These are phyloP conservation scores for Chironomus striatipennis DNA, from an alignment of 1,140 invertebrate species.

Conservation along the genomic window DNA sequence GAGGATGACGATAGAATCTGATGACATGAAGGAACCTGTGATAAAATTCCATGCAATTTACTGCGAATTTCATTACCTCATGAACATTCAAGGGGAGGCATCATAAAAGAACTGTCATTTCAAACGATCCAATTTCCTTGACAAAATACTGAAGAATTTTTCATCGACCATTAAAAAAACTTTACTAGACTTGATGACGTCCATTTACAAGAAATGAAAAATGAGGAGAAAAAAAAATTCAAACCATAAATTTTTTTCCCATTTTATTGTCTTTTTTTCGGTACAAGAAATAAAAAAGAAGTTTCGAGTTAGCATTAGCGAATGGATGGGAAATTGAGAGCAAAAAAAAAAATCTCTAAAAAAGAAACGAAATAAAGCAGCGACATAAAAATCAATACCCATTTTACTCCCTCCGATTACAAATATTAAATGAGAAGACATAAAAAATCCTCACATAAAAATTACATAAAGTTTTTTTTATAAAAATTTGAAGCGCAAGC, in stretches of 20 bases:
- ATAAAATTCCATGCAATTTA: no score
- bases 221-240: no score
- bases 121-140: no score
- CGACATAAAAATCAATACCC: slow-evolving; percentile 20
- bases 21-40: no score
- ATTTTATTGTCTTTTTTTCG: not conserved
- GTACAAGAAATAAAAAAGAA: not conserved
- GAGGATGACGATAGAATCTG: no score
- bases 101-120: no score
- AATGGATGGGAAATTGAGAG: not conserved
- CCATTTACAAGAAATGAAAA: not conserved
- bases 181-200: not conserved
- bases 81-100: no score
- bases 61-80: no score
- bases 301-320: not conserved
- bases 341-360: not conserved
- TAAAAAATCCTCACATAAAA: slow-evolving; percentile 22
- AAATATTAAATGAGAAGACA: slow-evolving; percentile 24
- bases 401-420: slow-evolving; percentile 15
- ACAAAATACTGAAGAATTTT: no score
- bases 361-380: not conserved
- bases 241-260: not conserved
- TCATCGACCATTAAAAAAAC: not conserved
- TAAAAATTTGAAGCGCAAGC: slow-evolving; percentile 19
- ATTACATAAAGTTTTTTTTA: slow-evolving; percentile 23